Conservation (phyloP, 2,113 vertebrate genomes). For the Crotalus tigris region DNA sequence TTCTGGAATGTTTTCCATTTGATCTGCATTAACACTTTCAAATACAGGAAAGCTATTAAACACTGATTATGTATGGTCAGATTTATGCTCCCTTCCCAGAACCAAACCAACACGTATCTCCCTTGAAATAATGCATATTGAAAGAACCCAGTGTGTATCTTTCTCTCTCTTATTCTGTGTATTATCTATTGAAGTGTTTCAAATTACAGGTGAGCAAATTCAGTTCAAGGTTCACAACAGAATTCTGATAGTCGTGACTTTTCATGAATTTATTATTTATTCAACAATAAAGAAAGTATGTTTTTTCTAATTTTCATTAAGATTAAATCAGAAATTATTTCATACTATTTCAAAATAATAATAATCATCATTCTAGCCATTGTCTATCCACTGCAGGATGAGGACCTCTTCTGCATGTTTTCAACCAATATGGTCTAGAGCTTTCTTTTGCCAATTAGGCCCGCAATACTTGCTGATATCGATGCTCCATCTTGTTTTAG, state of each 20-base stretch:
- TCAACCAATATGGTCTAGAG: not conserved
- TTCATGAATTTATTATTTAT: not conserved
- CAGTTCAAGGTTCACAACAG: not conserved
- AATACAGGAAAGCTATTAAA: conserved; percentile 75
- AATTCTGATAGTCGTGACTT: not conserved
- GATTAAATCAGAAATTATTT: conserved; percentile 48
- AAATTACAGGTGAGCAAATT: conserved; percentile 1
- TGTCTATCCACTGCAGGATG: not conserved
- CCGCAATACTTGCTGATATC: not conserved
- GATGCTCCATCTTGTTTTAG: not conserved
- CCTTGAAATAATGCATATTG: not conserved
- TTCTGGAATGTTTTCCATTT: conserved; percentile 77
- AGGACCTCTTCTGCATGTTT: not conserved
- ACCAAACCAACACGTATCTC: conserved; percentile 47
- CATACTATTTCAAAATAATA: conserved; percentile 57
- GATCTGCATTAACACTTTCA: conserved; percentile 81
- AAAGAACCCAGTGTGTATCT: conserved; percentile 15
- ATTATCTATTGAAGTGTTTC: not conserved
- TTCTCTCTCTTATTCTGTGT: too few relatives aligned
- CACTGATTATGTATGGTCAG: conserved; percentile 69
- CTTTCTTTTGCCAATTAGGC: not conserved
- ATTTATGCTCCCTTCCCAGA: conserved; percentile 66
- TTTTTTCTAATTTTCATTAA: conserved; percentile 40
- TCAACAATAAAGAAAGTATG: conserved; percentile 7
- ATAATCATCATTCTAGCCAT: not conserved